These are phyloP conservation scores for Phyllopteryx taeniolatus DNA, from an alignment of 2,113 vertebrate genomes.

Conservation along the genomic window DNA sequence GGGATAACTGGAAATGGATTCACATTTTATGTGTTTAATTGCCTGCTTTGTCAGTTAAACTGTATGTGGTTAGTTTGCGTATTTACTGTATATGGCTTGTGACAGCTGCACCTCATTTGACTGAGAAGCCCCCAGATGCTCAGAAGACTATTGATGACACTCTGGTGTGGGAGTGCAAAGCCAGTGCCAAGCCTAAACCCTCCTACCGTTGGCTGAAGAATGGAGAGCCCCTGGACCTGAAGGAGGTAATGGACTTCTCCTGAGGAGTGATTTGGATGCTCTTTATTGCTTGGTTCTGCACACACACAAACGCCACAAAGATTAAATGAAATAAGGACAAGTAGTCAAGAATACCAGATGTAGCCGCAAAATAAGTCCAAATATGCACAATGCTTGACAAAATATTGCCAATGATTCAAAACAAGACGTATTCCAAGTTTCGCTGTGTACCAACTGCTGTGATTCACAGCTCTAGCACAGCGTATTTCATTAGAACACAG, in stretches of 20 bases:
- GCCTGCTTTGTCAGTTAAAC: conserved; percentile 47
- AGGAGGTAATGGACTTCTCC: conserved; percentile 57
- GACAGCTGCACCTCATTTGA: conserved; percentile 85
- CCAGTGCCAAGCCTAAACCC: conserved; percentile 86
- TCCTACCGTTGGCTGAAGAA: conserved; percentile 92
- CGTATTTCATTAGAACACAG: not conserved
- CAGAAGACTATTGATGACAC: conserved; percentile 85
- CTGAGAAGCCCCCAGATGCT: conserved; percentile 81
- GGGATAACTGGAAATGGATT: conserved; percentile 59
- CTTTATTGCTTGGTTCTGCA: not conserved
- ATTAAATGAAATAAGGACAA: not conserved
- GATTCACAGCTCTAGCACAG: not conserved
- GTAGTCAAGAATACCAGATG: not conserved
- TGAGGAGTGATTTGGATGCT: not conserved
- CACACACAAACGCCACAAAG: not conserved
- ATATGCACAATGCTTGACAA: not conserved
- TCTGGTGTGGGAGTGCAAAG: conserved; percentile 88
- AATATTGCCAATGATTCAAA: not conserved
- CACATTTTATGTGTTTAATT: conserved; percentile 57
- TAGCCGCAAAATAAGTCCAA: not conserved
- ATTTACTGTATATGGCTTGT: conserved; percentile 30
- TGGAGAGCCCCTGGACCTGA: conserved; percentile 78
- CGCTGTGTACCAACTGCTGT: not conserved
- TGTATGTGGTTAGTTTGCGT: conserved; percentile 41
- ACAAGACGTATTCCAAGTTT: not conserved